Base-by-base conservation (phyloP, 2,888 invertebrate genomes). In the Tinea trinotella region DNA sequence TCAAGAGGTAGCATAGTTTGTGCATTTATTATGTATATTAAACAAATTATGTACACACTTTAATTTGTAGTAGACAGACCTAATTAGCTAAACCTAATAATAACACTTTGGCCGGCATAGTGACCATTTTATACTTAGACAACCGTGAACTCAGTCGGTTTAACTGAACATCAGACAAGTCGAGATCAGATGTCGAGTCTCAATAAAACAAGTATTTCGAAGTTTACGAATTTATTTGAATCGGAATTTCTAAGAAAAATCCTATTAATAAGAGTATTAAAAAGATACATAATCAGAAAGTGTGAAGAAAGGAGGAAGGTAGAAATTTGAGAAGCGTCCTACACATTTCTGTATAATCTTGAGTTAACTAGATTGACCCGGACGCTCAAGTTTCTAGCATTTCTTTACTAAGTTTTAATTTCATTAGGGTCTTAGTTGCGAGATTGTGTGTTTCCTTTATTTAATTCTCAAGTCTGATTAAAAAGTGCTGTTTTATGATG, bases 381-480 rank as follows among this genome's bases (percentile, higher is more conserved):
- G 50, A 67, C 66, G 74, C 60, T 61, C 63, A 68, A 67, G 67
- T 67, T 65, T 64, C 63, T 34, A 55, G 52, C 30, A 49, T 55
- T 55, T 56, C 30, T 62, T 65, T 63, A 71, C 65, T 64, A 72
- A 75, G 71, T 71, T 74, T 75, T 73, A 74, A 76, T 74, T 76
- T 71, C 63, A 71, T 77, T 76, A 65, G 36, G 18, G 53, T 50
- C 50, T 50, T 50, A 50, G 24, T 24, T 50, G 50, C 24, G 18
- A 50, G 50, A 50, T 50, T 50, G 50, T 50, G 50, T 50, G 50
- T 50, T 40, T 24, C 50, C 18, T 50, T 50, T 24, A 50, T 50
- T 50, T 50, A 50, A 50, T 50, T 50, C 24, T 13, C 50, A 9
- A 24, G 50, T 50, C 13, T 22, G 50, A 50, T 50, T 50, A 50